These are phyloP conservation scores for Diaprepes abbreviatus DNA, from an alignment of 2,888 invertebrate genomes.

Conservation along the genomic window DNA sequence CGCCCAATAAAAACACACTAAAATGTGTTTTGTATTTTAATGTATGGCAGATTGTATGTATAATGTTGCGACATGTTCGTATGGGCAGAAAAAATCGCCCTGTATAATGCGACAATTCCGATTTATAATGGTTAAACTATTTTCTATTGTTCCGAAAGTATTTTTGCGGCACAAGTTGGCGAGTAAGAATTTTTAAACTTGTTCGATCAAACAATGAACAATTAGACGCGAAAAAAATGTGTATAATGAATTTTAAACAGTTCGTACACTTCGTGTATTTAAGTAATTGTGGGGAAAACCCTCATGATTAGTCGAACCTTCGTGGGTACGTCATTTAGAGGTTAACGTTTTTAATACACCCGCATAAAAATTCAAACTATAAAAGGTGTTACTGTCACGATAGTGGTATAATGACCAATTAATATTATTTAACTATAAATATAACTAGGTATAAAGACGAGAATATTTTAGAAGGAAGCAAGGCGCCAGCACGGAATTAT, in stretches of 20 bases:
- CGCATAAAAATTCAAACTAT: too few relatives aligned
- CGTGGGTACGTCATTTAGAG: neutral
- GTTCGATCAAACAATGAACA: constrained; percentile 45
- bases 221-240: constrained; percentile 38
- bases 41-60: constrained; percentile 46
- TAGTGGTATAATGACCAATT: too few relatives aligned
- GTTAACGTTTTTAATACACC: neutral
- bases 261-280: constrained; percentile 19
- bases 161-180: constrained; percentile 28
- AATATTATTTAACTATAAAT: too few relatives aligned
- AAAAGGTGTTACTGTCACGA: too few relatives aligned
- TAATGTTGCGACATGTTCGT: constrained; percentile 37
- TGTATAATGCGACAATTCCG: constrained; percentile 46
- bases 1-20: constrained; percentile 18
- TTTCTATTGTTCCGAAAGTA: constrained; percentile 44
- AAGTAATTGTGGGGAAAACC: constrained; percentile 26
- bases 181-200: constrained; percentile 32
- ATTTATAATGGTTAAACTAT: constrained; percentile 46
- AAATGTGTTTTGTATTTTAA: constrained; percentile 44
- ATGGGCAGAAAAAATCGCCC: constrained; percentile 35
- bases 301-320: constrained; percentile 4
- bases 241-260: constrained; percentile 36
- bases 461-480: too few relatives aligned
- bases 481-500: too few relatives aligned
- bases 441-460: too few relatives aligned